Conservation (phyloP, 2,888 invertebrate species). For the Hybos culiciformis region DNA sequence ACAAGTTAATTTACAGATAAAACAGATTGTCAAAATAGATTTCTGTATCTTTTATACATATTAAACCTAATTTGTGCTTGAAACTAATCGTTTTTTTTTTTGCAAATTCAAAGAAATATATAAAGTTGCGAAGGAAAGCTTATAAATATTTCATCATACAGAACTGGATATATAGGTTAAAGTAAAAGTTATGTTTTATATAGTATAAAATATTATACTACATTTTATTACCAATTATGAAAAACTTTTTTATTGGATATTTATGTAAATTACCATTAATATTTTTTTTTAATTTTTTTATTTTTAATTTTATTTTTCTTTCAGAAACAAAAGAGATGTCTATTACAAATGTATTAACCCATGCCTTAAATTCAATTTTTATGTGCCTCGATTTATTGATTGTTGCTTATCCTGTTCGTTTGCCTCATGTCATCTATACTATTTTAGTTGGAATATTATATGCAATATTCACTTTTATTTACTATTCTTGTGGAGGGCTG, state of each 20-base stretch:
- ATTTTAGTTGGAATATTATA: conserved; percentile 43
- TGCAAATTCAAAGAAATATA: no score
- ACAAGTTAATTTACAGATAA: no score
- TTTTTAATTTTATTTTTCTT: conserved; percentile 13
- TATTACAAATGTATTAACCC: conserved; percentile 55
- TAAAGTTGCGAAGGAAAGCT: no score
- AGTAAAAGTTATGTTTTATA: no score
- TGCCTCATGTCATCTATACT: conserved; percentile 50
- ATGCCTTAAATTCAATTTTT: conserved; percentile 59
- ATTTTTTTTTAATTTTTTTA: no score
- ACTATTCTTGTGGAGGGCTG: conserved; percentile 47
- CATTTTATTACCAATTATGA: neutral
- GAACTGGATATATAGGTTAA: no score
- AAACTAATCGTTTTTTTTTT: no score
- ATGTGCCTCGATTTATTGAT: conserved; percentile 60
- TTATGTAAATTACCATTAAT: neutral
- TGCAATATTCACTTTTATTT: conserved; percentile 44
- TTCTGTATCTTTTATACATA: no score
- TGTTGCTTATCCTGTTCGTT: conserved; percentile 55
- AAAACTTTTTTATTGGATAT: conserved; percentile 1
- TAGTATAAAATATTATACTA: no score
- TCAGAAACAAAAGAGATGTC: conserved; percentile 45
- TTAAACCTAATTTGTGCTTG: no score
- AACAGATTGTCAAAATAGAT: no score
- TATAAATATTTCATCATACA: no score